Conservation (phyloP, 1,140 invertebrate species). For the Goniozus legneri region DNA sequence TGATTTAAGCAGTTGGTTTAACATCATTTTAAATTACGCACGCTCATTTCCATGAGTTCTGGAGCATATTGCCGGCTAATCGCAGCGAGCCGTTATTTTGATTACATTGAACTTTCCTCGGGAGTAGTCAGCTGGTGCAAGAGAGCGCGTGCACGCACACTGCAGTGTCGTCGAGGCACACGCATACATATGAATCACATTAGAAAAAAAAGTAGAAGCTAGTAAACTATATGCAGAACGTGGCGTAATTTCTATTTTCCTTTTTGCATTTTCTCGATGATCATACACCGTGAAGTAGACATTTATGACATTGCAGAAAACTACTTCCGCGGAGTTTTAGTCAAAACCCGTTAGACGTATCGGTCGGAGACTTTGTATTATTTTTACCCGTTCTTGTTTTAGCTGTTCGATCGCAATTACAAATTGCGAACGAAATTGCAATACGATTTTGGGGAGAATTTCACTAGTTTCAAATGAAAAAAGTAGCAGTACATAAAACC, state of each 20-base stretch:
- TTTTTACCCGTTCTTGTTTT: no score
- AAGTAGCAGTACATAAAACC: no score
- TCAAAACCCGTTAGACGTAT: background rate
- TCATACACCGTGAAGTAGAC: background rate
- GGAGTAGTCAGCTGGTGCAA: background rate
- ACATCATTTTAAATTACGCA: constrained; percentile 21
- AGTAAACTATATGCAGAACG: no score
- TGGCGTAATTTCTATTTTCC: constrained; percentile 4
- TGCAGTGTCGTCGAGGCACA: no score
- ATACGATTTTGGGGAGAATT: no score
- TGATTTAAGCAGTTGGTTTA: background rate
- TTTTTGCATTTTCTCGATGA: background rate
- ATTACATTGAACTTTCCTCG: constrained; percentile 23
- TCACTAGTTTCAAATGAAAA: no score
- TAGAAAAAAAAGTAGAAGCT: no score
- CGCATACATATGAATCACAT: no score
- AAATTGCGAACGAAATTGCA: no score
- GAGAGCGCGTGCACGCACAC: no score
- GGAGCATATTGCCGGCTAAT: constrained; percentile 17
- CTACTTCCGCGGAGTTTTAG: background rate
- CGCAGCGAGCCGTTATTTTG: constrained; percentile 22
- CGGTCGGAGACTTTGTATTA: background rate
- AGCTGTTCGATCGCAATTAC: no score
- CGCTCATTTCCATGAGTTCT: constrained; percentile 18
- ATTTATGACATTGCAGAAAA: constrained; percentile 1